Evolutionary conservation across 2,888 invertebrate species (phyloP).

Genomic region (Coelinius sp.): DNA sequence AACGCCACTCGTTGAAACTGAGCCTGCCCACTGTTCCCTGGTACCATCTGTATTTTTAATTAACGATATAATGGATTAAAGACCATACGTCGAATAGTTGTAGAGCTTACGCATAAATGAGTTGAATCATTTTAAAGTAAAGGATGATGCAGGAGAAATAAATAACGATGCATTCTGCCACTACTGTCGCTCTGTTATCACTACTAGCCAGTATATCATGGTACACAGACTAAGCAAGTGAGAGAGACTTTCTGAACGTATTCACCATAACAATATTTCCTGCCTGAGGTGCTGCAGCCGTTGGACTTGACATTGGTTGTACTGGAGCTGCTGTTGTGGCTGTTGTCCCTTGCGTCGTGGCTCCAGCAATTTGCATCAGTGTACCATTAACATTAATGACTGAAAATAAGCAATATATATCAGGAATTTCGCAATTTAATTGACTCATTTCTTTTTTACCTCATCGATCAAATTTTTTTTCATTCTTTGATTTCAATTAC

Average conservation of each 20-base stretch:
- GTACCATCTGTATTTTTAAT: constrained; percentile 73
- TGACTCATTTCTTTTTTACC: neutral
- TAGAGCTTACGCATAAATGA: neutral
- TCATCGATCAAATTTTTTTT: neutral
- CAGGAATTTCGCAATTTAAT: neutral
- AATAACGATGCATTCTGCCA: constrained; percentile 16
- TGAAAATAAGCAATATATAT: constrained; percentile 64
- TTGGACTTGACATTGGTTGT: constrained; percentile 71
- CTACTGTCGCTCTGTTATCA: constrained; percentile 63
- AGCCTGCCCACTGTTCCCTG: constrained; percentile 71
- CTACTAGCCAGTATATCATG: constrained; percentile 64
- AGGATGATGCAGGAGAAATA: neutral
- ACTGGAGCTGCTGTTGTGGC: constrained; percentile 71
- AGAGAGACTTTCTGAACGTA: constrained; percentile 58
- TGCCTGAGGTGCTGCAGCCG: constrained; percentile 66
- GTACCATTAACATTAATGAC: constrained; percentile 85
- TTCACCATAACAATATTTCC: constrained; percentile 86
- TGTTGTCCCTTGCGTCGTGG: constrained; percentile 65
- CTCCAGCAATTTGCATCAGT: constrained; percentile 78
- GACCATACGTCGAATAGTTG: neutral
- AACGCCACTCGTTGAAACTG: constrained; percentile 76
- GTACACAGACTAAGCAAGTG: constrained; percentile 64
- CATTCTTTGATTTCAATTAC: constrained; percentile 60
- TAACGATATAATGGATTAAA: neutral
- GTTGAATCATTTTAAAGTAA: neutral